A percentile compares a stretch with the other conserved stretches of the same genome.
These are phyloP conservation scores for Keiferia lycopersicella DNA, from an alignment of 2,888 invertebrate genomes.

Conservation along the genomic window DNA sequence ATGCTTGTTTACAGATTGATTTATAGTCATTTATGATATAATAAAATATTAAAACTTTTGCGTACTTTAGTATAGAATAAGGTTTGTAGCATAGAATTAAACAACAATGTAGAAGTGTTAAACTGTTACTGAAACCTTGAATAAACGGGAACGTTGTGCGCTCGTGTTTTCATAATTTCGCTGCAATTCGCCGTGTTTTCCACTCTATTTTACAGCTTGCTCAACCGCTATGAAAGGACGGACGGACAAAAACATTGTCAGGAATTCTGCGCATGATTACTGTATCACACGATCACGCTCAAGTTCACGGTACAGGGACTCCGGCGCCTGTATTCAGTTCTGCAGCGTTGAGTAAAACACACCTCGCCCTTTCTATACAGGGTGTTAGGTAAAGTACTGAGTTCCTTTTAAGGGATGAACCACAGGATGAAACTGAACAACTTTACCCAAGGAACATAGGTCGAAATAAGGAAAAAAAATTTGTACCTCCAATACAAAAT, in stretches of 20 bases:
- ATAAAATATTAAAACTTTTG: too few relatives aligned
- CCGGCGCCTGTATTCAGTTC: neutral
- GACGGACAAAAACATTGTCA: slow-evolving; percentile 6
- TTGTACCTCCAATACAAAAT: too few relatives aligned
- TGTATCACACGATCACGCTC: neutral
- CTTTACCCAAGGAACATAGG: too few relatives aligned
- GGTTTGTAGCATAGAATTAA: neutral
- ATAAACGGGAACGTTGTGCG: neutral
- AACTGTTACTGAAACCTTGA: slow-evolving; percentile 6
- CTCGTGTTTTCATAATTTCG: slow-evolving; percentile 11
- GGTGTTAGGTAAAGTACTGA: too few relatives aligned
- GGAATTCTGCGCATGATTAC: slow-evolving; percentile 7
- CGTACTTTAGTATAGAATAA: neutral
- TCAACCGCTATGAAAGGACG: slow-evolving; percentile 8
- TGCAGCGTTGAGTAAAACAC: too few relatives aligned
- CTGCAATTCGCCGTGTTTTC: slow-evolving; percentile 15
- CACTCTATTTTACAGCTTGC: slow-evolving; percentile 19
- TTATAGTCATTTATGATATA: too few relatives aligned
- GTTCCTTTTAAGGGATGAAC: too few relatives aligned
- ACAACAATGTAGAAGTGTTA: neutral
- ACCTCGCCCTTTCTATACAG: too few relatives aligned
- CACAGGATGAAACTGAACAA: too few relatives aligned
- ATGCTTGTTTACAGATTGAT: too few relatives aligned
- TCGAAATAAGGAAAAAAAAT: too few relatives aligned
- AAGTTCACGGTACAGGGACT: slow-evolving; percentile 16